phyloP scores from a whole-genome alignment of 2,113 vertebrate genomes.

The Ameiurus melas region DNA sequence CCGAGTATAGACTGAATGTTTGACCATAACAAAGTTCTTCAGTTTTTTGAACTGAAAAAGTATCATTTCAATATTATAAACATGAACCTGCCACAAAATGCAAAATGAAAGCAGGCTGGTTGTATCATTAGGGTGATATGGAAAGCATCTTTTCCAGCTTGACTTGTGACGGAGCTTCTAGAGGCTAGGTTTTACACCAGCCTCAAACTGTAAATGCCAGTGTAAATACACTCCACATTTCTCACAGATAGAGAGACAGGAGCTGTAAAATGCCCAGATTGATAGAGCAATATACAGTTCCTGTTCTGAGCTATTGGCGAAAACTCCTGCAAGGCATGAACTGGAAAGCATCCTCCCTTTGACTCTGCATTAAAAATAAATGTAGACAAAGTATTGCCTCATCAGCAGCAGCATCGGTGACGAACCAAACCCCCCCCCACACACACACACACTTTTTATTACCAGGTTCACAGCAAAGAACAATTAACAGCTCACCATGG shows the following conservation, averaged over 20 bases:
- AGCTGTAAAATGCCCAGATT: conserved; percentile 73
- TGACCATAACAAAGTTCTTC: background rate
- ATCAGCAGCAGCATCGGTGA: conserved; percentile 60
- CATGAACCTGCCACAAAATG: background rate
- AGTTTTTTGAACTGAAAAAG: background rate
- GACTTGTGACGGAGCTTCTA: conserved; percentile 56
- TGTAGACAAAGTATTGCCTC: conserved; percentile 55
- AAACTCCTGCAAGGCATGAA: conserved; percentile 64
- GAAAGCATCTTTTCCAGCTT: conserved; percentile 34
- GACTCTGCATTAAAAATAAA: conserved; percentile 64
- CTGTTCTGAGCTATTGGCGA: conserved; percentile 68
- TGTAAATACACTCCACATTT: conserved; percentile 72
- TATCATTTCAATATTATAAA: background rate
- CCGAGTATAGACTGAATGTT: background rate
- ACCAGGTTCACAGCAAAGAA: conserved; percentile 57
- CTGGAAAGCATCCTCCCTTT: conserved; percentile 63
- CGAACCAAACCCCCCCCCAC: too few species aligned
- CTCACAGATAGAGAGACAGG: conserved; percentile 63
- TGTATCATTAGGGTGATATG: conserved; percentile 31
- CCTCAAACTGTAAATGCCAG: conserved; percentile 62
- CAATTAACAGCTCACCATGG: conserved; percentile 70
- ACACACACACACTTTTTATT: conserved; percentile 48
- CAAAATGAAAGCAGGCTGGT: conserved; percentile 10
- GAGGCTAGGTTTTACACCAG: conserved; percentile 60
- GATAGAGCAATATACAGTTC: conserved; percentile 72